Base-by-base conservation (phyloP, 2,888 invertebrate species). In the Alloscopus bannaensis region DNA sequence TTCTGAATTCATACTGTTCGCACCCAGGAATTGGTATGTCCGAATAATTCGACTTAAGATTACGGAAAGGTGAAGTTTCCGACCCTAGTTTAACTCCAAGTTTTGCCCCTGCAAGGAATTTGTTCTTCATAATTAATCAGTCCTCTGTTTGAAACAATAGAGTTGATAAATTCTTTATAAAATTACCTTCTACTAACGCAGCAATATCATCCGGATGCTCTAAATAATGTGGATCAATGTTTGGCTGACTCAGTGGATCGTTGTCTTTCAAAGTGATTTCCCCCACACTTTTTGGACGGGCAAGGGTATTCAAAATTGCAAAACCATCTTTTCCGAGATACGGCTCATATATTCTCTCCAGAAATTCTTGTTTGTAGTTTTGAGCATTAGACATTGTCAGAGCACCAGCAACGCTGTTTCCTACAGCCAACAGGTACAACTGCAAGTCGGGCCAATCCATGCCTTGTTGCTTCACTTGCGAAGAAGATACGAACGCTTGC, bases 371-470 rank as follows among this genome's bases (percentile, higher is more conserved):
- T 13, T 69, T 81, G 11, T 70, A 72, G 3, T 72, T 71, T 47
- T 64, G 69, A 18, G 64, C 68, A 40, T 65, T 28, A 0, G 78
- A 28, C 6, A 81, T 45, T 16, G 78, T 77, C 13, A 69, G 22
- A 1, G 72, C 60, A 16, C 73, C 24, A 1, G 42, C 66, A n/a
- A 57, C 59, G 26, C 70, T 78, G 22, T 59, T 1, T 36, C 84
- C 84, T 18, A 62, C 59, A 26, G 69, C 42, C 20, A 71, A 62
- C 0, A 82, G 45, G 52, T 81, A 83, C 0, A 84, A 11, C 60
- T 85, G 85, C 0, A 85, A 6, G 31, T 85, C 80, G 3, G 85
- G 85, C 84, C 84, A 85, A 31, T 85, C 82, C 26, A 69, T 50
- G 31, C 80, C 82, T 20, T 28, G 18, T 16, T 68, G 36, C 42